Evolutionary conservation across 2,888 invertebrate species (phyloP), one percentile per base, ranked within the genome.

Genomic region (Argyra leucocephala): DNA sequence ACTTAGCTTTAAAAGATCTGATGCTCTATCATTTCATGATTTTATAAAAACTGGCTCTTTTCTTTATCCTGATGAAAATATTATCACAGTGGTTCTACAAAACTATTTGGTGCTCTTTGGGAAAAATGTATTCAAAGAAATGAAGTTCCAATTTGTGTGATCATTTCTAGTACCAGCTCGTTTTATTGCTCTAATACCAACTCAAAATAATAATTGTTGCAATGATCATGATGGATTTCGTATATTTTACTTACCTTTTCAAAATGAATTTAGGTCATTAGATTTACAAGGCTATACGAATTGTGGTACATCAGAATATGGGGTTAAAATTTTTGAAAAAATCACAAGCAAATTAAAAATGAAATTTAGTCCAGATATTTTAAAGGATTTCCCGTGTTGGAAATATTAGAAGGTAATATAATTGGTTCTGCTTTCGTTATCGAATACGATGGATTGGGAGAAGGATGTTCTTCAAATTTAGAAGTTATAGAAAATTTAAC

Each of bases 331-430:
- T 23, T 85, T 88, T 72, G 83, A 83, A 71, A 83, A 85, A 68
- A 78, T 88, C 63, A 75, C 89, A 22, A 82, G 80, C 26, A 83
- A 82, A 66, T 75, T 89, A 63, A 78, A 80, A 63, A 83, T 88
- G 74, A 81, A 82, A 68, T 90, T 86, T 74, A 79, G 80, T 66
- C 82, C 86, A 37, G 84, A 85, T 68, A 81, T 82, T 69, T 86
- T 89, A 78, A 85, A 85, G 73, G 88, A 90, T n/a, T n/a, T 77
- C 90, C 90, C 0, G 81, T 80, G 65, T 74, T 86, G 31, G 86
- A 88, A 74, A 82, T 71, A 36, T 80, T 85, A 70, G 87, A 86
- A 75, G 79, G 82, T 22, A 85, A 85, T 70, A 81, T 90, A 26
- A 86, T 90, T 75, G 85, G 86, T 1, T 80, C 87, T 69, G 88